Base-by-base conservation (phyloP, 1,140 invertebrate species). In the Tachypleus tridentatus region DNA sequence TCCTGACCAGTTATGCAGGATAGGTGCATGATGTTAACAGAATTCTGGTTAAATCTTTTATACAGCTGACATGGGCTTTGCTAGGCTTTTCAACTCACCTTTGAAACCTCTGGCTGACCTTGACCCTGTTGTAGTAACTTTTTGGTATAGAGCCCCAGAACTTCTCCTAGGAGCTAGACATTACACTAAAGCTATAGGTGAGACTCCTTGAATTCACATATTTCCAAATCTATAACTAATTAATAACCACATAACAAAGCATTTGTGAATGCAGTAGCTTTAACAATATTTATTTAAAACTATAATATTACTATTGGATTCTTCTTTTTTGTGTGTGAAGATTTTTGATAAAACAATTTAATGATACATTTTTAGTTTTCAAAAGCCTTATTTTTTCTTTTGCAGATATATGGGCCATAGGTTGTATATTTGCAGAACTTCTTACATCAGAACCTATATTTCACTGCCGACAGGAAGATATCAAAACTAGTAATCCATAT, bases 401-500 rank as follows among this genome's bases (percentile, higher is more conserved):
- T 81, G 63, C 72, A 90, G 97, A 99, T 82, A 99, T 99, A 70
- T 99, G 97, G 97, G 97, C 97, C 3, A 99, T 99, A 77, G 97
- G 97, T 8, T 99, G 97, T 79, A 99, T 99, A 77, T 99, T 99
- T 83, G 94, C 94, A 9, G 94, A 98, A 76, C 77, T 98, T 8
- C 78, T 97, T 64, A 97, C 93, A 6, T 97, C 94, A 3, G 97
- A 99, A 79, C 97, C 97, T 47, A 98, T 99, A 76, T 99, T 99
- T 77, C 96, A 99, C 76, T 99, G 97, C 81, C 85, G 95, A 57
- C 97, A 99, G 82, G 97, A 99, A 80, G 97, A 99, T 76, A 99
- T 99, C 65, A 99, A 99, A 80, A 98, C 97, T 6, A 97, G 92
- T 74, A 99, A 98, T 84, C 97, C 97, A 5, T 99, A 99, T 78